Conservation (phyloP, 2,113 vertebrate genomes). For the Petromus typicus region DNA sequence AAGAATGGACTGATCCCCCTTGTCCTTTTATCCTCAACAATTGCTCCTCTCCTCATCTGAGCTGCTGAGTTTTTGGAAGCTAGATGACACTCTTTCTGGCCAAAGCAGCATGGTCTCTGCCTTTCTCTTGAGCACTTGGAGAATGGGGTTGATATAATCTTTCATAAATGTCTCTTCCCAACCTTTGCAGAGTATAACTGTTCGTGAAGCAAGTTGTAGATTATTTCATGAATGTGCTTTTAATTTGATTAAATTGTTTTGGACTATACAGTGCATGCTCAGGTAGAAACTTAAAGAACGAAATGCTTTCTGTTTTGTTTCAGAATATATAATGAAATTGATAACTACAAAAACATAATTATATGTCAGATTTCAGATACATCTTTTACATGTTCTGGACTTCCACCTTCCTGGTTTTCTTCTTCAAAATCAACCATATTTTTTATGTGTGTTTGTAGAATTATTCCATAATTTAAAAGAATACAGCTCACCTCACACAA, state of each 20-base stretch:
- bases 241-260: background rate
- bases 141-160: constrained; percentile 31
- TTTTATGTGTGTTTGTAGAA: background rate
- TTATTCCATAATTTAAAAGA: background rate
- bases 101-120: background rate
- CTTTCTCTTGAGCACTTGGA: background rate
- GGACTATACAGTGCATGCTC: background rate
- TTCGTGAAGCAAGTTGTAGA: constrained; percentile 14
- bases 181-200: constrained; percentile 29
- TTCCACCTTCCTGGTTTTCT: background rate
- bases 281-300: constrained; percentile 46
- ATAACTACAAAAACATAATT: background rate
- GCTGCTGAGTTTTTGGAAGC: constrained; percentile 2
- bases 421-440: background rate
- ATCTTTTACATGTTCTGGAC: background rate
- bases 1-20: background rate
- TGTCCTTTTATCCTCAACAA: constrained; percentile 41
- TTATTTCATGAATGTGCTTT: constrained; percentile 25
- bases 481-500: background rate
- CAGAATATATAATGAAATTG: background rate
- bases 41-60: background rate
- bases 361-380: background rate
- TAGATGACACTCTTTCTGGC: background rate
- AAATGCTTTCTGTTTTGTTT: background rate
- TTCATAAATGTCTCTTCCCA: constrained; percentile 32